Evolutionary conservation across 2,888 invertebrate species (phyloP).

Genomic region (Blastobasis lacticolella): DNA sequence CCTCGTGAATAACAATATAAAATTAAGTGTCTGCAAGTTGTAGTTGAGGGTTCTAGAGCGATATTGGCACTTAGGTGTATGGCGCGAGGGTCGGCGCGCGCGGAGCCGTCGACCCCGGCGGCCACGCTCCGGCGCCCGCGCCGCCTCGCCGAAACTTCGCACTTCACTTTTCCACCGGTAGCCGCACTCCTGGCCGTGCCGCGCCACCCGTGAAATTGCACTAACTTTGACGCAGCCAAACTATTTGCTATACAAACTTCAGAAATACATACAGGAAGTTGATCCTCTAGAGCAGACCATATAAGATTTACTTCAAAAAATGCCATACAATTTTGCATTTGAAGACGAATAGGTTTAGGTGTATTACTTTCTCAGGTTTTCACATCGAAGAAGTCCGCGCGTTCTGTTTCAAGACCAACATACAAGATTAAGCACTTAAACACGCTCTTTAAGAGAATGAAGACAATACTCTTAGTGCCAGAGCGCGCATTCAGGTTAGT

Average conservation of each 20-base stretch:
- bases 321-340: no score
- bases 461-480: neutral
- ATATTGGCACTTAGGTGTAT: constrained; percentile 4
- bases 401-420: no score
- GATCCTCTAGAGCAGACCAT: no score
- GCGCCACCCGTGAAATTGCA: constrained; percentile 66
- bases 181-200: constrained; percentile 47
- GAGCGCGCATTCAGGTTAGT: constrained; percentile 9
- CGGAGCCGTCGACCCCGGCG: constrained; percentile 56
- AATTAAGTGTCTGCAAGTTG: neutral
- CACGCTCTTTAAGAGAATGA: neutral
- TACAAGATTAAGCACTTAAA: no score
- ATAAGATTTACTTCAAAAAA: no score
- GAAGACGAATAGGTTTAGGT: no score
- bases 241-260: no score
- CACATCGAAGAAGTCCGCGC: no score
- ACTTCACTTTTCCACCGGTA: constrained; percentile 67
- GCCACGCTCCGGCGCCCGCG: constrained; percentile 53
- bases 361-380: no score
- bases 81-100: constrained; percentile 22
- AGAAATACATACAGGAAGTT: no score
- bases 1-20: neutral
- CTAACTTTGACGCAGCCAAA: constrained; percentile 43
- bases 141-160: constrained; percentile 68
- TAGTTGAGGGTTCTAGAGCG: neutral